Conservation (phyloP, 2,797 vertebrate genomes). For the Malacoraja senta region DNA sequence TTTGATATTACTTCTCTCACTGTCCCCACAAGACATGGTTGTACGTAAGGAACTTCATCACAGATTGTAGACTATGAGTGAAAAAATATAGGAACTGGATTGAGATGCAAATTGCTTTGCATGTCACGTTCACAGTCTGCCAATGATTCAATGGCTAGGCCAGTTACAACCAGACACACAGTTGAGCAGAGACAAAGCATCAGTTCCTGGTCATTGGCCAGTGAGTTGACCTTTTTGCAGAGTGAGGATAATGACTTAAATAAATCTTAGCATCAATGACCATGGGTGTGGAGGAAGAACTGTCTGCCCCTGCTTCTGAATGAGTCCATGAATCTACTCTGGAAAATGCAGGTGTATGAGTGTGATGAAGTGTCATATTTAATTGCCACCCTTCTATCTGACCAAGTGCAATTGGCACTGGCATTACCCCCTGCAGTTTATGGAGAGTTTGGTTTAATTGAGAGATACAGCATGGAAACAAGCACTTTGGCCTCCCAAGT, state of each 20-base stretch:
- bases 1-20: not conserved
- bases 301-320: not conserved
- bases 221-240: not conserved
- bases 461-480: no score
- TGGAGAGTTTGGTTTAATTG: not conserved
- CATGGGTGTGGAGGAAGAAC: not conserved
- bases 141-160: not conserved
- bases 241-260: not conserved
- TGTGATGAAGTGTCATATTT: not conserved
- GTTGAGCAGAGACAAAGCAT: not conserved
- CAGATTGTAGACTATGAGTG: not conserved
- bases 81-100: not conserved
- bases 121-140: not conserved
- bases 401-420: not conserved
- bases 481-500: no score
- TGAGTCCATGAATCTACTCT: not conserved
- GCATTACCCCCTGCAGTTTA: not conserved
- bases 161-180: not conserved
- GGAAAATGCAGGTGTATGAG: not conserved
- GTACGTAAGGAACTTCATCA: not conserved
- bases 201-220: not conserved
- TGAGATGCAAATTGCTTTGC: not conserved
- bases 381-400: not conserved
- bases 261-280: not conserved
- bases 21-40: not conserved